phyloP scores from a whole-genome alignment of 2,797 vertebrate genomes.

The Mormyrops attenuatus region DNA sequence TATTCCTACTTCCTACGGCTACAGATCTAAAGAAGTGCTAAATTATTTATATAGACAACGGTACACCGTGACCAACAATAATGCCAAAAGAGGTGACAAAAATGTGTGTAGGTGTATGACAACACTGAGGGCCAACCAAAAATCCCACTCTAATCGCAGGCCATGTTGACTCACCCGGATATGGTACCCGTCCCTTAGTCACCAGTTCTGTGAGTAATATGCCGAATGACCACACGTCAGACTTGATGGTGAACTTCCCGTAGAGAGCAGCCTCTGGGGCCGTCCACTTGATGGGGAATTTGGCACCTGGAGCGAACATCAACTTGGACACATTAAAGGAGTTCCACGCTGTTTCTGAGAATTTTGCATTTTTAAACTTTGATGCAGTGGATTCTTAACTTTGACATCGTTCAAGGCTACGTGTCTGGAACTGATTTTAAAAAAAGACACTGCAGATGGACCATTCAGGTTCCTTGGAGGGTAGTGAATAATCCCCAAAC shows the following conservation, averaged over 20 bases:
- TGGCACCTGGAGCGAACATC: constrained; percentile 71
- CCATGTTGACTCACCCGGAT: constrained; percentile 75
- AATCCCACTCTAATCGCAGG: neutral
- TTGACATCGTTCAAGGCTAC: neutral
- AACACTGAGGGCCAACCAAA: neutral
- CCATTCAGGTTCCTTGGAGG: neutral
- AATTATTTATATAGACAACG: neutral
- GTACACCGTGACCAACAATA: neutral
- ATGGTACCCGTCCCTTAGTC: constrained; percentile 97
- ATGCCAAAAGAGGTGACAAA: neutral
- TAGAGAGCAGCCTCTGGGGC: constrained; percentile 93
- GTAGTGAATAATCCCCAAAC: neutral
- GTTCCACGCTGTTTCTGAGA: neutral
- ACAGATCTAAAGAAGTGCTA: neutral
- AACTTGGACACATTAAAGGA: neutral
- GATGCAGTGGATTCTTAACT: neutral
- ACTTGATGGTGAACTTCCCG: constrained; percentile 98
- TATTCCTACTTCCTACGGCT: neutral
- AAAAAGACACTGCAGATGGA: neutral
- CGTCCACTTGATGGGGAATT: constrained; percentile 99
- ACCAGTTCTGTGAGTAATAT: constrained; percentile 98
- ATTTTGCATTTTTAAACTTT: neutral
- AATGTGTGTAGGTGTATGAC: neutral
- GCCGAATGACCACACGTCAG: constrained; percentile 98
- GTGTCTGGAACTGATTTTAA: neutral